phyloP scores from a whole-genome alignment of 92 coral and sea anemone species.

The Zoanthus sociatus region DNA sequence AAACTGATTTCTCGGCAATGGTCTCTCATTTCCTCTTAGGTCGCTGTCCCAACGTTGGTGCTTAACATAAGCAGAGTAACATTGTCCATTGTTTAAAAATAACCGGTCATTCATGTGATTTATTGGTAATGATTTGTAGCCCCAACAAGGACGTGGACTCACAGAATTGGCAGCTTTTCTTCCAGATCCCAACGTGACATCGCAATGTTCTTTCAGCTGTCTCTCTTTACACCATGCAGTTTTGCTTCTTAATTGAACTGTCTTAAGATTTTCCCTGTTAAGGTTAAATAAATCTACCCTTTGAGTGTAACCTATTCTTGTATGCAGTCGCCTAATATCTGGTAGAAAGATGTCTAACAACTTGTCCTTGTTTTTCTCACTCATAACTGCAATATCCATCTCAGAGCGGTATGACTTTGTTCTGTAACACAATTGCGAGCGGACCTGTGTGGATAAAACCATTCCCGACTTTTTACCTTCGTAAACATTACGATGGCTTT shows the following conservation, averaged over 20 bases:
- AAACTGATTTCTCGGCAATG: conserved; percentile 73
- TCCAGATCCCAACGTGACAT: conserved; percentile 81
- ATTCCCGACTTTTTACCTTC: conserved; percentile 48
- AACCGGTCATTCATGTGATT: conserved; percentile 75
- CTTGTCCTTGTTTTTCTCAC: conserved; percentile 77
- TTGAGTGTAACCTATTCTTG: conserved; percentile 79
- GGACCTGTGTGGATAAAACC: not conserved
- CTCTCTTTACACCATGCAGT: conserved; percentile 71
- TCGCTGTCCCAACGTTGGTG: conserved; percentile 83
- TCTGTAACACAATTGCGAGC: not conserved
- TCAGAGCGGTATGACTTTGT: conserved; percentile 79
- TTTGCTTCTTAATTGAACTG: conserved; percentile 89
- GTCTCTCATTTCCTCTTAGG: conserved; percentile 63
- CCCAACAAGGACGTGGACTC: conserved; percentile 91
- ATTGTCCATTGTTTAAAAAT: conserved; percentile 70
- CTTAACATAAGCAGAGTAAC: conserved; percentile 74
- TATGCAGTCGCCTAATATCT: conserved; percentile 81
- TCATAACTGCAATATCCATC: conserved; percentile 79
- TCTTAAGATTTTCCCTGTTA: conserved; percentile 90
- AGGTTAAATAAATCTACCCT: conserved; percentile 78
- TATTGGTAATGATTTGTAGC: conserved; percentile 78
- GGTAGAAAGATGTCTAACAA: conserved; percentile 84
- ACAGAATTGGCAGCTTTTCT: conserved; percentile 88
- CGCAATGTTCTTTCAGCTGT: conserved; percentile 75
- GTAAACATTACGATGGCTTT: not conserved